These are phyloP conservation scores for Neoarius graeffei DNA, from an alignment of 2,113 vertebrate genomes.

Conservation along the genomic window DNA sequence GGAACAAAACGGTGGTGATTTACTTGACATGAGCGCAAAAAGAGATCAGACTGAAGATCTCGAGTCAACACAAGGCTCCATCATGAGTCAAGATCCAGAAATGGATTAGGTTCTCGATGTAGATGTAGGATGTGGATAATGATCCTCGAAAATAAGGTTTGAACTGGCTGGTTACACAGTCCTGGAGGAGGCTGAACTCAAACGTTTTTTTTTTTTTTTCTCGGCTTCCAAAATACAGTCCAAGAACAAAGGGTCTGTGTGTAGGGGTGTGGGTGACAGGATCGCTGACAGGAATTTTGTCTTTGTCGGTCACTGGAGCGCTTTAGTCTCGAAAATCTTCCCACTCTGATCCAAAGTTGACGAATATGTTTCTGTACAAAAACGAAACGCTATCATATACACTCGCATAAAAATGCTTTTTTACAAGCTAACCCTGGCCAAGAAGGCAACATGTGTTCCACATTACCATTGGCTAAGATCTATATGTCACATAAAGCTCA, in stretches of 20 bases:
- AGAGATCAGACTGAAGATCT: not conserved
- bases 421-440: not conserved
- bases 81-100: not conserved
- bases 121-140: not conserved
- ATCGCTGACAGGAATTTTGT: constrained; percentile 21
- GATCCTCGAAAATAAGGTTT: not conserved
- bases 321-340: not conserved
- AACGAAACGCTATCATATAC: not conserved
- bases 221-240: not conserved
- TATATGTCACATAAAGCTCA: not conserved
- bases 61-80: not conserved
- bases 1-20: not conserved
- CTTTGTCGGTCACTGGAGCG: constrained; percentile 2
- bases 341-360: not conserved
- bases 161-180: not conserved
- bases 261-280: not conserved
- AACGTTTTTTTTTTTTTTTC: not conserved
- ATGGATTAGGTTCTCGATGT: not conserved
- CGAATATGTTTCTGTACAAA: not conserved
- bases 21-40: not conserved
- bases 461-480: not conserved
- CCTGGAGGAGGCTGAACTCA: not conserved
- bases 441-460: not conserved
- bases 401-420: not conserved
- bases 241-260: not conserved